Evolutionary conservation across 2,888 invertebrate species (phyloP), one percentile per base, ranked within the genome.

Genomic region (Protodeltote pygarga): DNA sequence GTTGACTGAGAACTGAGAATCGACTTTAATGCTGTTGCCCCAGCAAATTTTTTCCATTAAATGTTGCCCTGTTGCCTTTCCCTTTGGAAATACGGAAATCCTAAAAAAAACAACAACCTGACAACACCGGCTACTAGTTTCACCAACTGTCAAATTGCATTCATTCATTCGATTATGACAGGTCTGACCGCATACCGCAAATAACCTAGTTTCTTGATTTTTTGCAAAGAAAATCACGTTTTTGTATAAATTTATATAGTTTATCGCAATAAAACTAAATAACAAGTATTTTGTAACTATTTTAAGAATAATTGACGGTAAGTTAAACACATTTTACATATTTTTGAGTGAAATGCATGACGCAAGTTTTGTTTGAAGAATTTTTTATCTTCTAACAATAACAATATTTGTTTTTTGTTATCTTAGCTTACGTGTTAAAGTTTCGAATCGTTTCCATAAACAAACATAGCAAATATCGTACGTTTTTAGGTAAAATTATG

Each of bases 181-280:
- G 6, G 0, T 19, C 13, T 2, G 21, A 17, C 21, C 13, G 35
- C 31, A 21, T 15, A 19, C n/a, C 11, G 17, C 11, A 31, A 16
- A 1, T 64, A 64, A 66, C 64, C 64, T 64, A 21, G n/a, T 31
- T 28, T 8, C 2, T 10, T 10, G 8, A 20, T 44, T 65, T 53
- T 53, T 42, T 6, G n/a, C 6, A 25, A 21, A 40, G 8, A 3
- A 33, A 16, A 42, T 16, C 40, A 27, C 39, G 16, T 35, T 65
- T 47, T 21, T 49, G 11, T 42, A 5, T 29, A 11, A 16, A 24
- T 27, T 27, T 1, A 6, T 2, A 21, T 11, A 45, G 15, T 39
- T 16, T 28, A 32, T 29, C 14, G 14, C 23, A n/a, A 24, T 9
- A 15, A 5, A 13, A 27, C 9, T 20, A 14, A 39, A 15, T 25